These are phyloP conservation scores for Meda fulgida DNA, from an alignment of 2,797 vertebrate genomes.

Conservation along the genomic window DNA sequence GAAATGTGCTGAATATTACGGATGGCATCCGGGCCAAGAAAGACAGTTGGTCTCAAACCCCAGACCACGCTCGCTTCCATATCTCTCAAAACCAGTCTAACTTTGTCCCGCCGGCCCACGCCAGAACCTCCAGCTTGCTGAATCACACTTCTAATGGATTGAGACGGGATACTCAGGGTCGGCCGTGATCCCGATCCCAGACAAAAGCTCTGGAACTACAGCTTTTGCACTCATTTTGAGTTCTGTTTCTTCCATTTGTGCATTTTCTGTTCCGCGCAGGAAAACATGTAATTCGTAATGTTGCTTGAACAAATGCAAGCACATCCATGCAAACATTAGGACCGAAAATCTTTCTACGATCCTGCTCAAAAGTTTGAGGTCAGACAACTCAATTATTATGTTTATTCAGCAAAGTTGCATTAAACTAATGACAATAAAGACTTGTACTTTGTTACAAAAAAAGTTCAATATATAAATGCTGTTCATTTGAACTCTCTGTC, in stretches of 20 bases:
- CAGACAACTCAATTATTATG: background rate
- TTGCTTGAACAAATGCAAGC: background rate
- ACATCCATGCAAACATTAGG: too few relatives aligned
- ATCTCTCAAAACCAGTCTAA: constrained; percentile 76
- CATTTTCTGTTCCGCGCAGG: constrained; percentile 39
- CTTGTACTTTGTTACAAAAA: background rate
- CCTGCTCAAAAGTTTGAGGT: background rate
- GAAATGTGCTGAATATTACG: constrained; percentile 82
- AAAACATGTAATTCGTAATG: background rate
- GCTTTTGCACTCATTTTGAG: constrained; percentile 65
- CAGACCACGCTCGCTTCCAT: constrained; percentile 63
- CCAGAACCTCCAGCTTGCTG: constrained; percentile 67
- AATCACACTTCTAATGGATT: constrained; percentile 78
- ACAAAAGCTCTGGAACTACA: constrained; percentile 60
- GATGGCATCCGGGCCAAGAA: constrained; percentile 72
- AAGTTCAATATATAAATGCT: background rate
- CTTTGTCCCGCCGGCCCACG: constrained; percentile 50
- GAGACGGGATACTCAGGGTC: constrained; percentile 70
- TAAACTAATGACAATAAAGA: background rate
- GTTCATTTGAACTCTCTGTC: background rate
- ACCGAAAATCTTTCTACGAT: too few relatives aligned
- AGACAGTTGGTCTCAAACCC: constrained; percentile 76
- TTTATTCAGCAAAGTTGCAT: background rate
- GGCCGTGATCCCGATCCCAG: constrained; percentile 71
- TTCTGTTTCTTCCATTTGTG: constrained; percentile 63